These are phyloP conservation scores for Mylabris phalerata DNA, from an alignment of 1,140 invertebrate species.

Conservation along the genomic window DNA sequence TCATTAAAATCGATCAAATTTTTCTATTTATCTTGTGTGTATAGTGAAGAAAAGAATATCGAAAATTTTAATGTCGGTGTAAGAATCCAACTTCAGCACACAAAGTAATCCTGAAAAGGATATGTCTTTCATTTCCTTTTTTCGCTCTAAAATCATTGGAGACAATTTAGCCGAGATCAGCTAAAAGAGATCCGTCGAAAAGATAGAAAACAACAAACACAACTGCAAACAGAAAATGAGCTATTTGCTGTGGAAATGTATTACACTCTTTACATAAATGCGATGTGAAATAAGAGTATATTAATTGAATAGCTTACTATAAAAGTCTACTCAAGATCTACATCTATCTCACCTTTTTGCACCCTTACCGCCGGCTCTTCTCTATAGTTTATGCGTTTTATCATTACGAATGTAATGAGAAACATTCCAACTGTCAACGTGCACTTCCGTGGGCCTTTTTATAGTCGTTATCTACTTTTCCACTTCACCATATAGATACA, in stretches of 20 bases:
- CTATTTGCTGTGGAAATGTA: conserved; percentile 3
- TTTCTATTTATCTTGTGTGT: too few relatives aligned
- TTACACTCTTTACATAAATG: not conserved
- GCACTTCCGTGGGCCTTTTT: conserved; percentile 9
- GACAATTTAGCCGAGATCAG: conserved; percentile 11
- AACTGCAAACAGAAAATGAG: not conserved
- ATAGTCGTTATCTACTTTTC: not conserved
- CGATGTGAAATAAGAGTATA: conserved; percentile 5
- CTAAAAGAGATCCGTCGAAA: conserved; percentile 8
- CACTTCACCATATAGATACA: not conserved
- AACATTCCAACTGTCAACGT: not conserved
- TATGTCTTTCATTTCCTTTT: conserved; percentile 13
- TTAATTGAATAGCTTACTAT: conserved; percentile 9
- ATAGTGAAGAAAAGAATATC: too few relatives aligned
- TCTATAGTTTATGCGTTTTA: not conserved
- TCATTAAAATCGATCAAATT: too few relatives aligned
- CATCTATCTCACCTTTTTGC: conserved; percentile 7
- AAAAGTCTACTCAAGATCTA: conserved; percentile 6
- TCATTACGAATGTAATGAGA: too few relatives aligned
- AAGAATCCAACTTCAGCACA: conserved; percentile 13
- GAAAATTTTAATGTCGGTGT: conserved; percentile 1
- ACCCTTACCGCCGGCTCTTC: not conserved
- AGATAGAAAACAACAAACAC: conserved; percentile 9
- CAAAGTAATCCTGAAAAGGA: conserved; percentile 16
- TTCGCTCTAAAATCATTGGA: conserved; percentile 5